These are phyloP conservation scores for Neodiprion fabricii DNA, from an alignment of 1,140 invertebrate genomes.

Conservation along the genomic window DNA sequence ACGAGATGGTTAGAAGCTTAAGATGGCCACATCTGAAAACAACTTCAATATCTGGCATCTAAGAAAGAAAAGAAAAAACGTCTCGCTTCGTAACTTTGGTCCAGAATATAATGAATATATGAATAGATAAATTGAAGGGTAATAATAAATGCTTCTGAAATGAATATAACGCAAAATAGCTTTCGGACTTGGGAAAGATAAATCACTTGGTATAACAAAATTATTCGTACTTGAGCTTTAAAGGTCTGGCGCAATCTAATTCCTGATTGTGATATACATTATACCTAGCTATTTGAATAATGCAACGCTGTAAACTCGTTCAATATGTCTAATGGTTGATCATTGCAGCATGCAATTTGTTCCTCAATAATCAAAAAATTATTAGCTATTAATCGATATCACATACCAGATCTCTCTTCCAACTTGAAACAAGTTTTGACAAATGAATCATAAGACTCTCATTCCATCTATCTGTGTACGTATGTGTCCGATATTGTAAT, in stretches of 20 bases:
- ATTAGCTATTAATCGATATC: neutral
- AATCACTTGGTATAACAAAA: neutral
- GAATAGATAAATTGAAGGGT: neutral
- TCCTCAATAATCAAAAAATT: too few relatives aligned
- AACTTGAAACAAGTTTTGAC: neutral
- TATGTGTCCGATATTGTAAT: neutral
- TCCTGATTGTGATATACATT: too few relatives aligned
- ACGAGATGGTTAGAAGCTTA: constrained; percentile 13
- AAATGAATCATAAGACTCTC: neutral
- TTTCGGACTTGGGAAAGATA: neutral
- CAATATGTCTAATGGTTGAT: too few relatives aligned
- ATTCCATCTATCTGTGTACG: neutral
- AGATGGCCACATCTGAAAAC: neutral
- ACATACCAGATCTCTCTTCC: neutral
- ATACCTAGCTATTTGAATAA: too few relatives aligned
- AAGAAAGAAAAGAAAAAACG: neutral
- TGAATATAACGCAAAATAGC: neutral
- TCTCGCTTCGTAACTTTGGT: neutral
- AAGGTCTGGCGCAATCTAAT: neutral
- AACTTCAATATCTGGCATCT: constrained; percentile 9
- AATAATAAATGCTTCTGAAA: neutral
- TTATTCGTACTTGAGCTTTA: neutral
- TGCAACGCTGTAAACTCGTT: too few relatives aligned
- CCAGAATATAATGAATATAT: neutral
- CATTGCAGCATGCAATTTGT: too few relatives aligned